Percentiles rank a stretch among this genome's conserved stretches.
Conservation (phyloP, 2,888 invertebrate species). For the Anagyrus pseudococci region DNA sequence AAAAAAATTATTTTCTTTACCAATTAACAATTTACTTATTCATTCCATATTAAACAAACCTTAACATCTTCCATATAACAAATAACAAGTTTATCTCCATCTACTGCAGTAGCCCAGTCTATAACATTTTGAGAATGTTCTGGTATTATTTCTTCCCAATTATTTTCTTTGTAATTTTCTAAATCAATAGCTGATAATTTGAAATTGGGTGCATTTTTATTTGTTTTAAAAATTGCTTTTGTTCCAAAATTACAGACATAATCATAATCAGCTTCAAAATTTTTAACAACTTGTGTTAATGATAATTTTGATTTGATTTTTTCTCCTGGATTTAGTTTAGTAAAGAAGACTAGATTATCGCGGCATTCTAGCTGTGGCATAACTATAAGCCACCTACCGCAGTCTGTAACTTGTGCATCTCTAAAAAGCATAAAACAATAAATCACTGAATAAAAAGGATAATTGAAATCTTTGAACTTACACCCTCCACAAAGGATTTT, state of each 20-base stretch:
- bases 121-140: conserved; percentile 88
- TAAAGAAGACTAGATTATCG: conserved; percentile 88
- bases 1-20: conserved; percentile 45
- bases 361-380: conserved; percentile 87
- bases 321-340: conserved; percentile 73
- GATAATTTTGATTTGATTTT: conserved; percentile 71
- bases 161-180: conserved; percentile 72
- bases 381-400: conserved; percentile 88
- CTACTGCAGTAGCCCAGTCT: conserved; percentile 86
- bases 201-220: conserved; percentile 92
- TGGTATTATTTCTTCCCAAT: conserved; percentile 84
- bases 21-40: too few species aligned
- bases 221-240: conserved; percentile 86
- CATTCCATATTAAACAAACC: conserved; percentile 69
- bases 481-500: conserved; percentile 93
- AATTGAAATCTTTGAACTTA: conserved; percentile 62
- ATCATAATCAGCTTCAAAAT: conserved; percentile 94
- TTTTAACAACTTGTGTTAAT: conserved; percentile 82
- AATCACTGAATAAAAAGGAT: background rate
- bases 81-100: conserved; percentile 83
- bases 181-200: conserved; percentile 85
- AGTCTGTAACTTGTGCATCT: conserved; percentile 85
- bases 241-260: conserved; percentile 89
- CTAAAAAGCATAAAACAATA: conserved; percentile 62
- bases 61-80: conserved; percentile 95